A percentile compares a stretch with the other conserved stretches of the same genome.
Evolutionary conservation across 1,140 invertebrate genomes (phyloP).

Genomic region (Aporrectodea caliginosa): DNA sequence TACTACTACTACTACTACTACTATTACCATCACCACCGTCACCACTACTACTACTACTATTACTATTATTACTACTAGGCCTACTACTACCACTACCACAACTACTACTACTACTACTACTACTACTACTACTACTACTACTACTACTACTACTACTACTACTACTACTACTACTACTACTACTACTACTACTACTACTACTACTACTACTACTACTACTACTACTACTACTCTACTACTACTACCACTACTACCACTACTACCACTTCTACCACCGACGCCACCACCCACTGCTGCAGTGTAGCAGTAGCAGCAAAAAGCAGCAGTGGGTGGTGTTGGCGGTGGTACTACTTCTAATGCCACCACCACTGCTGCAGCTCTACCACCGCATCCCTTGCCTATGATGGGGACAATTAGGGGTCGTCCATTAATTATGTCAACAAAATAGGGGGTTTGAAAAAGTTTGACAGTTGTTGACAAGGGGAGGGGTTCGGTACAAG

Average conservation of each 20-base stretch:
- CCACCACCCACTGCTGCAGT: too few relatives aligned
- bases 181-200: background rate
- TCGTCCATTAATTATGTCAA: too few relatives aligned
- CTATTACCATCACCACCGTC: background rate
- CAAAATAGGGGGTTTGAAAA: too few relatives aligned
- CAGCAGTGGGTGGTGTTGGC: too few relatives aligned
- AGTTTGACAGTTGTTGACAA: too few relatives aligned
- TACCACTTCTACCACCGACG: background rate
- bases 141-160: slow-evolving; percentile 2
- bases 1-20: background rate
- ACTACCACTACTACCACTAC: background rate
- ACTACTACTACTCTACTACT: background rate
- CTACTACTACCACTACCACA: background rate
- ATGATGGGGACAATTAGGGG: too few relatives aligned
- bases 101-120: slow-evolving; percentile 2
- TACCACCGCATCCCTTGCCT: too few relatives aligned
- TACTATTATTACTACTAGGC: background rate
- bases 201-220: slow-evolving; percentile 2
- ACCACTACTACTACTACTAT: background rate
- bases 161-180: slow-evolving; percentile 2
- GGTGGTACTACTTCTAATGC: too few relatives aligned
- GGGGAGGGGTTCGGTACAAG: too few relatives aligned
- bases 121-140: slow-evolving; percentile 3
- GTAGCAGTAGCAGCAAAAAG: too few relatives aligned
- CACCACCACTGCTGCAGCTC: too few relatives aligned